Conservation (phyloP, 1,140 invertebrate genomes). For the Dufourea novaeangliae region DNA sequence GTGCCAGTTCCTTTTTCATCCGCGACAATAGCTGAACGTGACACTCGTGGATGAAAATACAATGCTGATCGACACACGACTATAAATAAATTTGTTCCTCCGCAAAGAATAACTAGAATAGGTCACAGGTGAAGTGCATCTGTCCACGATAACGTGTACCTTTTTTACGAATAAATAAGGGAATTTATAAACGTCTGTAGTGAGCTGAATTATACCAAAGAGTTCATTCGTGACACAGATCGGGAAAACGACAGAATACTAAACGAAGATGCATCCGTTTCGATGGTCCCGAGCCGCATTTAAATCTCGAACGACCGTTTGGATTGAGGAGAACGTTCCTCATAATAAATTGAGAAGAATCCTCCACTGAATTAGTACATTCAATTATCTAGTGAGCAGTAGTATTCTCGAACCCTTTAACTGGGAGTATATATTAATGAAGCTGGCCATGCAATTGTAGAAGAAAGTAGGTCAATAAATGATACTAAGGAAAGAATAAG, state of each 20-base stretch:
- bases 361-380: no score
- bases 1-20: not conserved
- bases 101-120: slow-evolving; percentile 11
- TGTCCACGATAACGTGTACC: not conserved
- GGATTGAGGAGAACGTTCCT: not conserved
- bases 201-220: not conserved
- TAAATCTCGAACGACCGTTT: slow-evolving; percentile 7
- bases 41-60: not conserved
- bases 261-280: not conserved
- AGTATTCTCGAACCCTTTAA: no score
- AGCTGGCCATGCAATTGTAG: no score
- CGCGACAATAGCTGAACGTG: not conserved
- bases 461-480: no score
- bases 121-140: slow-evolving; percentile 49
- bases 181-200: not conserved
- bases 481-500: no score
- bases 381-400: not conserved
- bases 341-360: not conserved
- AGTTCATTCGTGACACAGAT: not conserved
- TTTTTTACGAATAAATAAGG: slow-evolving; percentile 27
- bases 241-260: not conserved
- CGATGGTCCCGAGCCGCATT: not conserved
- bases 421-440: no score
- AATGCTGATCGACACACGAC: no score
- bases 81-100: slow-evolving; percentile 41